A percentile compares a stretch with the other conserved stretches of the same genome.
phyloP scores from a whole-genome alignment of 2,888 invertebrate species.

The Torymus auratus region DNA sequence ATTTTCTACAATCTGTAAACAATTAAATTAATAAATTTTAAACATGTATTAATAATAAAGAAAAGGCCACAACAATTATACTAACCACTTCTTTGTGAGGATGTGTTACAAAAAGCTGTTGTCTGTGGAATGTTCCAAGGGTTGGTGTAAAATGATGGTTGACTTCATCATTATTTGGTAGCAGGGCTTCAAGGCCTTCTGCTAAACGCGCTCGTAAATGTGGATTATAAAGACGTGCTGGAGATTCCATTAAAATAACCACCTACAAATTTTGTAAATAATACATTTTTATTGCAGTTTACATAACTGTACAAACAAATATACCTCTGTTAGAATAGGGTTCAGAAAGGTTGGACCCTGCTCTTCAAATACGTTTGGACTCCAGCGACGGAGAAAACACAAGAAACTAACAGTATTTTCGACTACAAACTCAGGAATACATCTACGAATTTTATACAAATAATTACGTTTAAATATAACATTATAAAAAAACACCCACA shows the following conservation, averaged over 20 bases:
- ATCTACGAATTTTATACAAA: slow-evolving; percentile 77
- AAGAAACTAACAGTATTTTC: slow-evolving; percentile 92
- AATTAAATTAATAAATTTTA: slow-evolving; percentile 21
- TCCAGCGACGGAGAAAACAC: slow-evolving; percentile 85
- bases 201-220: slow-evolving; percentile 94
- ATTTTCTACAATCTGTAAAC: slow-evolving; percentile 85
- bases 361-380: slow-evolving; percentile 82
- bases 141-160: slow-evolving; percentile 74
- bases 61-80: slow-evolving; percentile 1
- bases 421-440: slow-evolving; percentile 92
- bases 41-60: neutral
- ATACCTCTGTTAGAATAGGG: slow-evolving; percentile 84
- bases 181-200: slow-evolving; percentile 90
- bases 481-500: too few species aligned
- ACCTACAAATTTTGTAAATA: slow-evolving; percentile 75
- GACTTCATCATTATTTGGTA: slow-evolving; percentile 84
- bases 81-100: slow-evolving; percentile 83
- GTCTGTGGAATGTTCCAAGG: slow-evolving; percentile 80
- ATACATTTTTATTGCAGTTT: slow-evolving; percentile 6
- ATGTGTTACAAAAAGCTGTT: slow-evolving; percentile 87
- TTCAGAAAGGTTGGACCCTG: slow-evolving; percentile 81
- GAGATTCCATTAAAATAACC: slow-evolving; percentile 92
- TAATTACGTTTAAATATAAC: neutral
- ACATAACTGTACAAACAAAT: slow-evolving; percentile 22
- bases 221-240: slow-evolving; percentile 90